A percentile compares a stretch with the other conserved stretches of the same genome.
Evolutionary conservation across 2,888 invertebrate genomes (phyloP).

Genomic region (Clusia tigrina): DNA sequence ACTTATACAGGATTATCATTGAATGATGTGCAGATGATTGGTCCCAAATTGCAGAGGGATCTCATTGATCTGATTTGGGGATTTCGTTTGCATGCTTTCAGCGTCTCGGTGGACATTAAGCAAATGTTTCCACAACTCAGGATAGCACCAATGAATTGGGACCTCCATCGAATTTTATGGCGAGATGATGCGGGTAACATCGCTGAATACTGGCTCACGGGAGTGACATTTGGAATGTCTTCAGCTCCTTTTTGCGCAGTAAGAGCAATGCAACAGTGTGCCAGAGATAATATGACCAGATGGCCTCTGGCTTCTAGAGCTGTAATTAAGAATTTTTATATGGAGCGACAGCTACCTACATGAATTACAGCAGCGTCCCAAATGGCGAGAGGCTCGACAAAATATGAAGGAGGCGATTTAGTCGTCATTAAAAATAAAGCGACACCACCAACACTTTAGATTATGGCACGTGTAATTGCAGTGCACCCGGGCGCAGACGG

Average conservation of each 20-base stretch:
- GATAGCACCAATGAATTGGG: not conserved
- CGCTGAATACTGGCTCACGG: not conserved
- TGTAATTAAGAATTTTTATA: constrained; percentile 18
- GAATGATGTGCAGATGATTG: constrained; percentile 17
- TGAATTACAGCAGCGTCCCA: constrained; percentile 29
- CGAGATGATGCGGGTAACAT: not conserved
- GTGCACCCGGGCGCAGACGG: constrained; percentile 13
- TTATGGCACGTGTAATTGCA: constrained; percentile 15
- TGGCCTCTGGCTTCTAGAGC: constrained; percentile 12
- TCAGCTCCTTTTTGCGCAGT: constrained; percentile 19
- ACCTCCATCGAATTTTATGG: constrained; percentile 1
- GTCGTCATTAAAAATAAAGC: constrained; percentile 18
- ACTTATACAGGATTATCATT: constrained; percentile 19
- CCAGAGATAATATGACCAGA: constrained; percentile 6
- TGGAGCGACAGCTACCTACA: constrained; percentile 28
- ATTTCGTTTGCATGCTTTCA: not conserved
- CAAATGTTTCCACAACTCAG: not conserved
- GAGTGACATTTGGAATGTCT: constrained; percentile 15
- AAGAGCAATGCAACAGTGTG: constrained; percentile 21
- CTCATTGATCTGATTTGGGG: constrained; percentile 6
- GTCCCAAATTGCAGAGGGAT: constrained; percentile 17
- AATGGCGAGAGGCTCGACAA: constrained; percentile 26
- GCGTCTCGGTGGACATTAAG: not conserved
- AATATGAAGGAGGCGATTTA: constrained; percentile 27
- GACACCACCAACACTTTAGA: constrained; percentile 19